Evolutionary conservation across 2,797 vertebrate genomes (phyloP).

Genomic region (Argyrosomus regius): DNA sequence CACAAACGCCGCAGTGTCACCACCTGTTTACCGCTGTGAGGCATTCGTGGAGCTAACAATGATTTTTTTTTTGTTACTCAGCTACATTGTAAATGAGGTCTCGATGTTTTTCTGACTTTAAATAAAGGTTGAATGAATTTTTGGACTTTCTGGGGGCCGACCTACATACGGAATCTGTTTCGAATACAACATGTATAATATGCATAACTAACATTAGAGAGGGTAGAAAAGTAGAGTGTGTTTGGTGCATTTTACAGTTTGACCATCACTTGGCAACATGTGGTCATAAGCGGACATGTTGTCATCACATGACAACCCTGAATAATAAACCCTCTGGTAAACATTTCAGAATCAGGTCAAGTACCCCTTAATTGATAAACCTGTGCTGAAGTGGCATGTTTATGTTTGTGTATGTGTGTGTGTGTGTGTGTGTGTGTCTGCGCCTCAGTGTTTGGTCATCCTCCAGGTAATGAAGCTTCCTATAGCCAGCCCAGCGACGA

Average conservation of each 20-base stretch:
- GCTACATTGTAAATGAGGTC: too few relatives aligned
- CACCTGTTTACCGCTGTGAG: neutral
- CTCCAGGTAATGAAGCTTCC: conserved; percentile 68
- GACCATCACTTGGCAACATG: neutral
- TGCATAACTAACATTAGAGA: conserved; percentile 19
- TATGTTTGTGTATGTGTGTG: neutral
- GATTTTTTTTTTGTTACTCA: neutral
- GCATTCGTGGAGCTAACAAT: neutral
- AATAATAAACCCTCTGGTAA: neutral
- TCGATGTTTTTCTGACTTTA: too few relatives aligned
- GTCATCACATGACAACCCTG: neutral
- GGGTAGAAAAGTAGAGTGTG: neutral
- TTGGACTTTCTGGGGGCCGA: too few relatives aligned
- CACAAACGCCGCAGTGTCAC: neutral
- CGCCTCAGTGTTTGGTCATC: conserved; percentile 47
- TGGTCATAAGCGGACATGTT: neutral
- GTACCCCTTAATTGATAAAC: neutral
- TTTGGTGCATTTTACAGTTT: neutral
- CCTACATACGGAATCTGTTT: neutral
- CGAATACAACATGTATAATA: neutral
- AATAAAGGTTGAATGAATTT: neutral
- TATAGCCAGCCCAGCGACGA: conserved; percentile 54
- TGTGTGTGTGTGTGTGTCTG: neutral
- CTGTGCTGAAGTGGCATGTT: too few relatives aligned
- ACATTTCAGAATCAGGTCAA: neutral